These are phyloP conservation scores for Lepus oiostolus DNA, from an alignment of 2,797 vertebrate genomes.

Conservation along the genomic window DNA sequence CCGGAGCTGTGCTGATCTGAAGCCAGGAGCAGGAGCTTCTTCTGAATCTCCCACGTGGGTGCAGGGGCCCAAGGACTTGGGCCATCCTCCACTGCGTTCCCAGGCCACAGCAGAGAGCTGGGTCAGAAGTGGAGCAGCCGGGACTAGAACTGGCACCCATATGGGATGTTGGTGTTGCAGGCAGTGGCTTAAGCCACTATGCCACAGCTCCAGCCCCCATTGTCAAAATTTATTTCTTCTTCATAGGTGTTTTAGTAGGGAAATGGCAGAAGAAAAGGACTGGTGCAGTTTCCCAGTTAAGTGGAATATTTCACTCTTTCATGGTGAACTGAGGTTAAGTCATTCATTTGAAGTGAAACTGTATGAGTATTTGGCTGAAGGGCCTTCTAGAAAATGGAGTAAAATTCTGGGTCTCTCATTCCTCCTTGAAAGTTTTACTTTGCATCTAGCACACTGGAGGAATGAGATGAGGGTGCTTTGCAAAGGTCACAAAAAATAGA, in stretches of 20 bases:
- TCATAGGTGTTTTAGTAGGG: neutral
- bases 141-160: too few species aligned
- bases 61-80: too few species aligned
- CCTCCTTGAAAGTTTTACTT: conserved; percentile 1
- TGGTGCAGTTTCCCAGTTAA: neutral
- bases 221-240: neutral
- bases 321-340: neutral
- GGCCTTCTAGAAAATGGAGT: neutral
- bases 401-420: neutral
- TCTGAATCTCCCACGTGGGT: too few species aligned
- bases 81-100: too few species aligned
- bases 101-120: too few species aligned
- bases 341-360: conserved; percentile 42
- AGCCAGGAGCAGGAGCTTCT: too few species aligned
- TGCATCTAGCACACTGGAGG: neutral
- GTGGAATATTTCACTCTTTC: conserved; percentile 26
- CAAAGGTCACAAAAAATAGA: too few species aligned
- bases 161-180: too few species aligned
- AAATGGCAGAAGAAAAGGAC: neutral
- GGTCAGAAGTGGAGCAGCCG: too few species aligned
- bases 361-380: neutral
- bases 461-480: neutral
- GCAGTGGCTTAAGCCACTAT: too few species aligned
- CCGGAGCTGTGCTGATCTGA: too few species aligned
- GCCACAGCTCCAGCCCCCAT: neutral